Evolutionary conservation across 2,797 vertebrate species (phyloP).

Genomic region (Telmatherina bonti): DNA sequence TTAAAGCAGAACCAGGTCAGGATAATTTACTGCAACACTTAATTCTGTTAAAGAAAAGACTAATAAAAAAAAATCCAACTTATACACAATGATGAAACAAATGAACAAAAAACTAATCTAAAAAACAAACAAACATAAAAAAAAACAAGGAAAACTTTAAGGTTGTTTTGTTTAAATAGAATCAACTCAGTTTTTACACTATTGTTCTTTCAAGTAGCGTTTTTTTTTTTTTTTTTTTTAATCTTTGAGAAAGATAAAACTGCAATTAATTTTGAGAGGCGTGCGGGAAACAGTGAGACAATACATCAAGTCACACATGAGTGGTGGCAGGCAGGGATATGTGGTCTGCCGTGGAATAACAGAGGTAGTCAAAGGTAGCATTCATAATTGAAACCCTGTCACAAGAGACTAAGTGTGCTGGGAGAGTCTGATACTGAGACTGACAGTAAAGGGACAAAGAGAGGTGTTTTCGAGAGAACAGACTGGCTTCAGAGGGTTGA

Average conservation of each 20-base stretch:
- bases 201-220: constrained; percentile 68
- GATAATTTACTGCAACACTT: constrained; percentile 56
- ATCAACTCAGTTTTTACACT: constrained; percentile 75
- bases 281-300: constrained; percentile 73
- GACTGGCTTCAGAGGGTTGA: constrained; percentile 57
- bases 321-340: constrained; percentile 76
- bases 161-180: constrained; percentile 77
- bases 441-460: constrained; percentile 75
- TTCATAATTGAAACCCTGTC: constrained; percentile 78
- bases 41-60: constrained; percentile 35
- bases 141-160: constrained; percentile 66
- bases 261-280: constrained; percentile 82
- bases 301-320: constrained; percentile 84
- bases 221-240: constrained; percentile 58
- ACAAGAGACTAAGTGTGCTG: constrained; percentile 74
- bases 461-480: constrained; percentile 57
- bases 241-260: constrained; percentile 79
- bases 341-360: constrained; percentile 73
- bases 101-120: constrained; percentile 37
- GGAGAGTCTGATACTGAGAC: constrained; percentile 73
- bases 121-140: constrained; percentile 53
- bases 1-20: constrained; percentile 48
- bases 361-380: constrained; percentile 78
- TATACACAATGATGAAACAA: constrained; percentile 33
- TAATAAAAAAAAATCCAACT: constrained; percentile 63